Percentiles rank a stretch among this genome's conserved stretches.
Conservation (phyloP, 2,113 vertebrate species). For the Carassius auratus region DNA sequence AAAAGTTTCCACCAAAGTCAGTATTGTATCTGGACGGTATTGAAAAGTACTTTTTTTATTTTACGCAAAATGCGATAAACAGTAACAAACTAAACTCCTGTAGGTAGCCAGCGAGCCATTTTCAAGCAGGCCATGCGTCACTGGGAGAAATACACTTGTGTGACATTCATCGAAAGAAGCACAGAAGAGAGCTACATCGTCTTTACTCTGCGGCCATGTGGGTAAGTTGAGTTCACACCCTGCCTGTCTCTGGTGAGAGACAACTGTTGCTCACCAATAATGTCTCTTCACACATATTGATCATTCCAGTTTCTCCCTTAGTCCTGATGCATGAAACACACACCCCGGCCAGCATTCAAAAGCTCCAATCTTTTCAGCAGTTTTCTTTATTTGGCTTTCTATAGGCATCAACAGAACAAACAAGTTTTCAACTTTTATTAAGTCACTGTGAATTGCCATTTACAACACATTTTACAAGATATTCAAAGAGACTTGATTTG, state of each 20-base stretch:
- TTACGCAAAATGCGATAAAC: no score
- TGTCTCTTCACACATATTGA: background rate
- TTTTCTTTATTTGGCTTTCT: background rate
- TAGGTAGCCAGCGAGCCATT: conserved; percentile 84
- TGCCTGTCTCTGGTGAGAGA: background rate
- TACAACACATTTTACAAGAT: background rate
- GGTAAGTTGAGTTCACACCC: conserved; percentile 68
- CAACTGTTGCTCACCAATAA: background rate
- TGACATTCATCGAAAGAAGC: conserved; percentile 82
- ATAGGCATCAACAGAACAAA: background rate
- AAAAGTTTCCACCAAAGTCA: no score
- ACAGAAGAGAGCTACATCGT: conserved; percentile 85
- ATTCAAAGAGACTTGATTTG: background rate
- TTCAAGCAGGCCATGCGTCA: conserved; percentile 88
- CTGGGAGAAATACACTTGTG: conserved; percentile 87
- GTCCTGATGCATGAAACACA: background rate
- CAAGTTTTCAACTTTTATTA: background rate
- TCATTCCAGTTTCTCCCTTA: background rate
- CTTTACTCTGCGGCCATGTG: conserved; percentile 83
- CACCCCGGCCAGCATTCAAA: background rate
- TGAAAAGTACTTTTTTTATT: no score
- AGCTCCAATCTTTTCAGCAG: background rate
- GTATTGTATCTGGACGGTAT: no score
- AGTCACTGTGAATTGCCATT: background rate
- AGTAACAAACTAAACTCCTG: conserved; percentile 22